These are phyloP conservation scores for Scaptomyza reducta DNA, from an alignment of 2,888 invertebrate genomes.

Conservation along the genomic window DNA sequence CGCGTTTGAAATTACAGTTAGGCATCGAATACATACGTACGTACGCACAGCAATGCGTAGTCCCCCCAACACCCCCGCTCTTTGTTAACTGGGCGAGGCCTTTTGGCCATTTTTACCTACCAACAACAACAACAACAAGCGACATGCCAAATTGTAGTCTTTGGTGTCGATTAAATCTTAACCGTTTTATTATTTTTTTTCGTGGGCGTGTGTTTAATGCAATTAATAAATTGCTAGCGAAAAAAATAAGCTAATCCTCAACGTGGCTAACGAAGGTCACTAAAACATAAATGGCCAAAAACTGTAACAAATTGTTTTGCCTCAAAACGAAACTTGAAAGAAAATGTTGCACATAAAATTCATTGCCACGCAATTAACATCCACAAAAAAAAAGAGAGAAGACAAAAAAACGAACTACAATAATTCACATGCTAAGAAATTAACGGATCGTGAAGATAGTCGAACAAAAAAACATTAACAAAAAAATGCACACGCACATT, in stretches of 20 bases:
- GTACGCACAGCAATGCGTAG: slow-evolving; percentile 73
- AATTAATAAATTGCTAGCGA: slow-evolving; percentile 47
- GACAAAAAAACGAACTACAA: not conserved
- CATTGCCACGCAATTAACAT: slow-evolving; percentile 74
- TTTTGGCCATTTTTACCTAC: slow-evolving; percentile 22
- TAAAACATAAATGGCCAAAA: slow-evolving; percentile 16
- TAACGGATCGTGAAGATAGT: slow-evolving; percentile 48
- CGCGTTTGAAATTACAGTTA: slow-evolving; percentile 74
- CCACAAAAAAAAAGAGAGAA: slow-evolving; percentile 8
- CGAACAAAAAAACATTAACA: slow-evolving; percentile 35
- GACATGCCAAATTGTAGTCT: slow-evolving; percentile 54
- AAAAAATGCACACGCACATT: slow-evolving; percentile 65
- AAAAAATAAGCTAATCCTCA: slow-evolving; percentile 13
- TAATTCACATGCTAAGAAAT: slow-evolving; percentile 66
- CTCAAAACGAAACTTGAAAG: slow-evolving; percentile 31
- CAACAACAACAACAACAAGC: not conserved
- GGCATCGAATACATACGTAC: slow-evolving; percentile 2
- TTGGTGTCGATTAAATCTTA: slow-evolving; percentile 35
- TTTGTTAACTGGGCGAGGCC: slow-evolving; percentile 35
- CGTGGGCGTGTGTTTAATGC: slow-evolving; percentile 46
- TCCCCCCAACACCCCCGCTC: slow-evolving; percentile 30
- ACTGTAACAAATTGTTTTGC: slow-evolving; percentile 47
- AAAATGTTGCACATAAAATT: slow-evolving; percentile 66
- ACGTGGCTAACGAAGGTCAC: slow-evolving; percentile 38
- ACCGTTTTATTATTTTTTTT: slow-evolving; percentile 13